phyloP scores from a whole-genome alignment of 2,797 vertebrate species.

The Pangasius mekongensis region DNA sequence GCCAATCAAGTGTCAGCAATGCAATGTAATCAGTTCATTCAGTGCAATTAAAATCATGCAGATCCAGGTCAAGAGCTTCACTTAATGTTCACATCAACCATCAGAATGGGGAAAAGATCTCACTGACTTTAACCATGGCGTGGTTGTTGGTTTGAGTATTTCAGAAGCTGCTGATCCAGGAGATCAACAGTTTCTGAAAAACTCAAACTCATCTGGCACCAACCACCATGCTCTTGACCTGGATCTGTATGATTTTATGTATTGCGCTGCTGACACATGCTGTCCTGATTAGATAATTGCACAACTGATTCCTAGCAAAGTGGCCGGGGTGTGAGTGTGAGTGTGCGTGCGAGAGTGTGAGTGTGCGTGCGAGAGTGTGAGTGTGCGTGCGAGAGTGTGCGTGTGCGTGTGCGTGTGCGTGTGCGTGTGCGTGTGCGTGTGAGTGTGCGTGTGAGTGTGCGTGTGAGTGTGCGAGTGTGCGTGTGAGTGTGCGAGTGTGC shows the following conservation, averaged over 20 bases:
- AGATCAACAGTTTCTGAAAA: not conserved
- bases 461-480: no score
- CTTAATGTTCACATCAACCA: no score
- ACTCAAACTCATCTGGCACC: not conserved
- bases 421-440: no score
- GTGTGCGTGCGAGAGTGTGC: no score
- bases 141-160: not conserved
- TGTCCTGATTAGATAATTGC: not conserved
- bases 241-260: not conserved
- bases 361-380: rapidly evolving
- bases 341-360: no score
- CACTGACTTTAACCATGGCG: no score
- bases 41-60: not conserved
- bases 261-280: no score
- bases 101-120: no score
- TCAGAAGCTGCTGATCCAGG: not conserved
- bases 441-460: no score
- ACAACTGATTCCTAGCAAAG: not conserved
- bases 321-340: not conserved
- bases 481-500: no score
- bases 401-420: no score
- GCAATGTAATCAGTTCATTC: not conserved
- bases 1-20: not conserved
- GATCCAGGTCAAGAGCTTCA: not conserved
- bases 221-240: not conserved